A percentile compares a stretch with the other conserved stretches of the same genome.
Evolutionary conservation across 2,888 invertebrate species (phyloP).

Genomic region (Automeris io): DNA sequence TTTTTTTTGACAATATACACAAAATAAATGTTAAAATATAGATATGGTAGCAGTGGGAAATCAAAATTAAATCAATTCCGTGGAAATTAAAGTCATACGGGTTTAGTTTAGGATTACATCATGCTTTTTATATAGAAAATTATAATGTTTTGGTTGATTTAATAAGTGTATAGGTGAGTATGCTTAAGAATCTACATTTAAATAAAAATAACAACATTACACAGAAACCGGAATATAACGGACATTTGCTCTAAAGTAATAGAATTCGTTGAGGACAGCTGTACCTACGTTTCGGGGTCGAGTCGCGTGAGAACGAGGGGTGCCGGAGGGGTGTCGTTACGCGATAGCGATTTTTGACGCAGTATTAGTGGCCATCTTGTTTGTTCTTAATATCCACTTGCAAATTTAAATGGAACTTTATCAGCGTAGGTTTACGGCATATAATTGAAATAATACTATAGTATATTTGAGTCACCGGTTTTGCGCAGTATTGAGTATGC

Average conservation of each 20-base stretch:
- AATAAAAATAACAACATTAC: neutral
- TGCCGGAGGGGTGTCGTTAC: conserved; percentile 21
- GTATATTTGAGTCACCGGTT: conserved; percentile 6
- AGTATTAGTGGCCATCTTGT: conserved; percentile 11
- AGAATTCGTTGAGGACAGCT: conserved; percentile 28
- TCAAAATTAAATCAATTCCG: too few species aligned
- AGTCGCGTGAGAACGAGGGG: conserved; percentile 17
- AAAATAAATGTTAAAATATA: too few species aligned
- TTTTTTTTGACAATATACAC: too few species aligned
- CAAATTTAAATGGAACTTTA: neutral
- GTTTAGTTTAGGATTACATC: too few species aligned
- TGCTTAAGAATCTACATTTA: too few species aligned
- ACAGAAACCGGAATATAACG: conserved; percentile 11
- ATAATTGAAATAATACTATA: neutral
- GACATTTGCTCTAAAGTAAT: conserved; percentile 11
- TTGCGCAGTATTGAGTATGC: conserved; percentile 1
- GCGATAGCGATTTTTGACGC: conserved; percentile 17
- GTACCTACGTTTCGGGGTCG: conserved; percentile 17
- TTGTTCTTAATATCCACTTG: neutral
- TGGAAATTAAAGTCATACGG: too few species aligned
- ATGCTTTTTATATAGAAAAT: too few species aligned
- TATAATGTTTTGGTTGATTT: too few species aligned
- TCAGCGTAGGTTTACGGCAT: neutral
- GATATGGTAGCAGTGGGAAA: too few species aligned
- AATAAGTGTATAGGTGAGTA: too few species aligned